phyloP scores from a whole-genome alignment of 1,140 invertebrate genomes.

The Drosophila biarmipes region DNA sequence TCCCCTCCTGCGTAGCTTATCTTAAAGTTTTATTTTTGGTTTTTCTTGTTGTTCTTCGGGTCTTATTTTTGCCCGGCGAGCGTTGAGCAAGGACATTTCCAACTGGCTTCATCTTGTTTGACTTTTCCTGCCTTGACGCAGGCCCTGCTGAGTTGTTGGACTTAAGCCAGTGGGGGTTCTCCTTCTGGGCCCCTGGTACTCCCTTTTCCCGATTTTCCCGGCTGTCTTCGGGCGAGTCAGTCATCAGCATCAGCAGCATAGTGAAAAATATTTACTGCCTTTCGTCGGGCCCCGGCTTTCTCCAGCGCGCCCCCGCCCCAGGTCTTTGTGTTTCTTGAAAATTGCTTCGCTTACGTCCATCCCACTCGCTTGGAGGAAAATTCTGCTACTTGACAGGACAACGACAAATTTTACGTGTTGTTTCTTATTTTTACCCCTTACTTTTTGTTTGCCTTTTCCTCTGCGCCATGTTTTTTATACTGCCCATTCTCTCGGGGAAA shows the following conservation, averaged over 20 bases:
- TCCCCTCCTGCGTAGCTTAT: constrained; percentile 34
- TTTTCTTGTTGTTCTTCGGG: constrained; percentile 18
- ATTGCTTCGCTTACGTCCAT: constrained; percentile 51
- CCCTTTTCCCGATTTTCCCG: background rate
- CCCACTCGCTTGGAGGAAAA: constrained; percentile 20
- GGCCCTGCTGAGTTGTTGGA: constrained; percentile 52
- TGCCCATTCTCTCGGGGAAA: constrained; percentile 16
- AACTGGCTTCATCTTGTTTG: constrained; percentile 64
- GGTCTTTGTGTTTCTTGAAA: constrained; percentile 39
- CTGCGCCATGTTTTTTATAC: constrained; percentile 25
- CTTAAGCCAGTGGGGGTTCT: constrained; percentile 22
- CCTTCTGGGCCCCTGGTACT: background rate
- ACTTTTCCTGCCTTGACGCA: constrained; percentile 58
- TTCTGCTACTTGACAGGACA: constrained; percentile 37
- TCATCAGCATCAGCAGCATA: constrained; percentile 56
- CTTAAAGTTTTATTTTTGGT: constrained; percentile 52
- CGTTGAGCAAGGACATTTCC: constrained; percentile 50
- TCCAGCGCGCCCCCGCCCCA: background rate
- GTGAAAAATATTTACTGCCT: constrained; percentile 73
- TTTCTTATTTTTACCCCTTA: constrained; percentile 53
- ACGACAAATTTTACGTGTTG: constrained; percentile 75
- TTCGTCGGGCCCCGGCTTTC: constrained; percentile 2
- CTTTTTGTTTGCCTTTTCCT: constrained; percentile 15
- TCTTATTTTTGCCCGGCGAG: constrained; percentile 37
- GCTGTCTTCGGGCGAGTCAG: constrained; percentile 58